Base-by-base conservation (phyloP, 2,797 vertebrate species). In the Coreius guichenoti region DNA sequence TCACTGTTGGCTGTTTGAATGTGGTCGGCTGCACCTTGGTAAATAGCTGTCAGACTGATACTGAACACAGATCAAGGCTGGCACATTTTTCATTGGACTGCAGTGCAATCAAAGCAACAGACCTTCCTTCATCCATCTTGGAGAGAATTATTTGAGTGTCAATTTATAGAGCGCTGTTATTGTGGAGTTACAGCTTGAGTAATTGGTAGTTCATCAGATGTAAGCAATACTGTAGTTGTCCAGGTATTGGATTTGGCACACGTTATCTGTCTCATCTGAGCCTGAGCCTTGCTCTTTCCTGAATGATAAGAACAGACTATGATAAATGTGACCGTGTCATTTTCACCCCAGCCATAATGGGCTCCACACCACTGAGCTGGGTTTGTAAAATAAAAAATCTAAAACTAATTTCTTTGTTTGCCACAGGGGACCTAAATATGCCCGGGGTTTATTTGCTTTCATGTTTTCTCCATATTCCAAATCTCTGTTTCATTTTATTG, bases 21-120 rank as follows among this genome's bases (percentile, higher is more conserved):
- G 80, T 82, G 78, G 69, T 87, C 82, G 91, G 85, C 82, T 80
- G 86, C 83, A 39, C 63, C 86, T 87, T 82, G 72, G 77, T 76
- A 86, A 90, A 63, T 70, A 84, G 80, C 84, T 91, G 90, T 86
- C 90, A 91, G 65, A 81, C 61, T 65, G 72, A 17, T 67, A 81
- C 56, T 23, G 33, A 78, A 70, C 26, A 78, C 74, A 82, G 79
- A 84, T 73, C 89, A 88, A 87, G 86, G 84, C 84, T 80, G 63
- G 69, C 76, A 78, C 80, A 85, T 87, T 88, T 54, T 67, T 83
- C 80, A 84, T 61, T 68, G 31, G 82, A 33, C 61, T 72, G n/a
- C 29, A 49, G 11, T 73, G 70, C 45, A 51, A 61, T 79, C 51
- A 63, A 36, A 79, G 72, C 65, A 70, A 26, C 43, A 63, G 63